Base-by-base conservation (phyloP, 37 sponge, comb jelly and placozoan genomes). In the Spongia lamella region DNA sequence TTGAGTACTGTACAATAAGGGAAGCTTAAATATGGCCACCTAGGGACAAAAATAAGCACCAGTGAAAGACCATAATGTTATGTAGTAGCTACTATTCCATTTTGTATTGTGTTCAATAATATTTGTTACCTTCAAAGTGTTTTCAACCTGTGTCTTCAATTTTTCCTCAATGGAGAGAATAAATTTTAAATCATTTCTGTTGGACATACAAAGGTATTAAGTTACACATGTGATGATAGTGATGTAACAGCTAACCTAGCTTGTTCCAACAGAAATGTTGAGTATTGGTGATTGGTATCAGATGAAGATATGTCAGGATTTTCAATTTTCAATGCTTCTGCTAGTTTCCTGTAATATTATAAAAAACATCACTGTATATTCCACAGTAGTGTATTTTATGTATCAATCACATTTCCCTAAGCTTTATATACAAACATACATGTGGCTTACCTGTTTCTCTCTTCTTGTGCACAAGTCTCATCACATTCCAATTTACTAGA, bases 401-500 rank as follows among this genome's bases (percentile, higher is more conserved):
- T n/a, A n/a, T n/a, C n/a, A n/a, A n/a, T n/a, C n/a, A n/a, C n/a
- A n/a, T n/a, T n/a, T n/a, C n/a, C n/a, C n/a, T n/a, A n/a, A 72
- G 19, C 31, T 2, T 24, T 2, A 26, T 53, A 35, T 16, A 71
- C 16, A 24, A 32, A 13, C 20, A 32, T 11, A 29, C 47, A 34
- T 3, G 16, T 1, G 1, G n/a, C 38, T 34, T 61, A 81, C 81
- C 80, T 83, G 72, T 94, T 94, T 50, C 95, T 84, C 61, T 86
- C 88, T 40, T 72, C 76, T 51, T 84, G 81, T 16, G 58, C 74
- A 67, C 95, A 94, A 52, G 73, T 79, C 61, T 90, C 91, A 76
- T 94, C 91, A 67, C 95, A 94, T 27, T 90, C 85, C 63, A 94
- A 68, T 38, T 60, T 79, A 24, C 24, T n/a, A 32, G 2, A 68